Conservation (phyloP, 2,888 invertebrate genomes). For the Mycalesis mineus region DNA sequence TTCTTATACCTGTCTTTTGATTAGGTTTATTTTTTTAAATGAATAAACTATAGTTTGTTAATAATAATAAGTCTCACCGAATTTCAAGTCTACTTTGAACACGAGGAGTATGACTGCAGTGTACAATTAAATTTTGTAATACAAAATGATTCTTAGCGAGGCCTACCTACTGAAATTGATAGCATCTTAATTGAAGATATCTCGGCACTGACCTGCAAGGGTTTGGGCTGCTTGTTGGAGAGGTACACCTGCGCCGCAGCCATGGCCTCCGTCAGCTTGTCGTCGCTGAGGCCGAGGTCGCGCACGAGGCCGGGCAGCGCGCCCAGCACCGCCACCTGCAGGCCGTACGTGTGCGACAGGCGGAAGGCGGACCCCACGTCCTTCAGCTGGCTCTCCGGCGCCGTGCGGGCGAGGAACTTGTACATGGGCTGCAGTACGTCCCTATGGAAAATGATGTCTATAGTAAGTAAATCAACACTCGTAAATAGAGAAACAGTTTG, state of each 20-base stretch:
- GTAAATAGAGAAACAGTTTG: too few species aligned
- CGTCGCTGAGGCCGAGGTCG: conserved; percentile 66
- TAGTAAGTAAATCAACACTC: too few species aligned
- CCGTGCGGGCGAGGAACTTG: conserved; percentile 70
- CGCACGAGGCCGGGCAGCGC: conserved; percentile 65
- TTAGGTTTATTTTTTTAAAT: too few species aligned
- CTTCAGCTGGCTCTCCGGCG: conserved; percentile 78
- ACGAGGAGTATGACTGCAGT: too few species aligned
- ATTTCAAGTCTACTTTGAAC: too few species aligned
- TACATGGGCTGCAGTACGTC: conserved; percentile 82
- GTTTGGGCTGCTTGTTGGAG: conserved; percentile 78
- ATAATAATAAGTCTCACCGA: too few species aligned
- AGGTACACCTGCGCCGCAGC: conserved; percentile 72
- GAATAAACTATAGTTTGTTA: too few species aligned
- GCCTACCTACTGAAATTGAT: too few species aligned
- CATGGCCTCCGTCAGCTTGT: conserved; percentile 59
- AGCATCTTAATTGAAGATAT: too few species aligned
- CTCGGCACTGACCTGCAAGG: conserved; percentile 78
- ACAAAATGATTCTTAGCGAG: too few species aligned
- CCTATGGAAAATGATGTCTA: conserved; percentile 63
- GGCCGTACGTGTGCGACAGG: conserved; percentile 63
- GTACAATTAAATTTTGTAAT: too few species aligned
- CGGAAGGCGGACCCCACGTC: conserved; percentile 78
- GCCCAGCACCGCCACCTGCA: conserved; percentile 73
- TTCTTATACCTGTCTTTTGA: too few species aligned